Conservation (phyloP, 2,888 invertebrate genomes). For the Melieria picta region DNA sequence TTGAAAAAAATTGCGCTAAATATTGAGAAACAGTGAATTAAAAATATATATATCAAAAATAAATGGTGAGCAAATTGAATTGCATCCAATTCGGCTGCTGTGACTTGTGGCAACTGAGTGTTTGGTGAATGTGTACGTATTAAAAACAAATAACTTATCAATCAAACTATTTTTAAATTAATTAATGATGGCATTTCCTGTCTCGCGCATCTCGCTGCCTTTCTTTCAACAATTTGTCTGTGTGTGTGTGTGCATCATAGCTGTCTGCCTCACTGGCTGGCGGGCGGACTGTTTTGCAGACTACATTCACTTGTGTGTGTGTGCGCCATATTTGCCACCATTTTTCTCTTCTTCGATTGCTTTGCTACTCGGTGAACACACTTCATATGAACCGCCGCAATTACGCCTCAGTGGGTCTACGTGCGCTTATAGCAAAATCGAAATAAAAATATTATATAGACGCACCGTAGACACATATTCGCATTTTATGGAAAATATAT, state of each 20-base stretch:
- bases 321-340: conserved; percentile 30
- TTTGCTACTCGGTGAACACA: too few relatives aligned
- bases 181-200: conserved; percentile 32
- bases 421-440: too few relatives aligned
- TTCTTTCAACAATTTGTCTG: not conserved
- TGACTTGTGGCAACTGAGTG: too few relatives aligned
- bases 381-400: too few relatives aligned
- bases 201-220: conserved; percentile 12
- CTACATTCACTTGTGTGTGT: conserved; percentile 15
- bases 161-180: conserved; percentile 34
- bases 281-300: conserved; percentile 5
- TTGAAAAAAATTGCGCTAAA: too few relatives aligned
- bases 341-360: conserved; percentile 13
- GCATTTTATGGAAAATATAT: not conserved
- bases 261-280: conserved; percentile 29
- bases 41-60: too few relatives aligned
- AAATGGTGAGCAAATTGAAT: too few relatives aligned
- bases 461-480: too few relatives aligned
- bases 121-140: not conserved
- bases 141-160: conserved; percentile 32
- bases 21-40: too few relatives aligned
- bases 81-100: too few relatives aligned
- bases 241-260: conserved; percentile 18
- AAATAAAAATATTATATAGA: too few relatives aligned
- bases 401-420: too few relatives aligned